These are phyloP conservation scores for Hylaeus volcanicus DNA, from an alignment of 1,140 invertebrate genomes.

Conservation along the genomic window DNA sequence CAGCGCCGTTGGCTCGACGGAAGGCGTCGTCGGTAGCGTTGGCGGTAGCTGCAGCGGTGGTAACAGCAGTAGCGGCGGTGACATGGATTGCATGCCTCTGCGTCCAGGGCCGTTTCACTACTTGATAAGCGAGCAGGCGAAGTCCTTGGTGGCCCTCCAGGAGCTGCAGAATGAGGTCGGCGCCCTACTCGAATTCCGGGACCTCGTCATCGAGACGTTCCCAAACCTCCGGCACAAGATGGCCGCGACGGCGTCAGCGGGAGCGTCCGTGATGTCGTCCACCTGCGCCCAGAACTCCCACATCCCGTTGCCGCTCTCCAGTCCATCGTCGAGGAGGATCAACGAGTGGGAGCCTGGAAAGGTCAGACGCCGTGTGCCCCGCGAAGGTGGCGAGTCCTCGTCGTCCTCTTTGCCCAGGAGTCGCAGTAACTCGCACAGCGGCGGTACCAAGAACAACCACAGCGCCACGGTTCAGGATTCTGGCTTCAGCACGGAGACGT, in stretches of 20 bases:
- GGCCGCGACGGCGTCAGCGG: slow-evolving; percentile 79
- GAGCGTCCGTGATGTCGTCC: slow-evolving; percentile 74
- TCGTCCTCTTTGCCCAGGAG: slow-evolving; percentile 83
- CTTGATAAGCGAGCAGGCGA: slow-evolving; percentile 90
- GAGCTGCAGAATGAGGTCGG: slow-evolving; percentile 95
- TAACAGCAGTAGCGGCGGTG: slow-evolving; percentile 80
- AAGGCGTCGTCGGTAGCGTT: slow-evolving; percentile 75
- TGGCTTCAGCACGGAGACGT: slow-evolving; percentile 91
- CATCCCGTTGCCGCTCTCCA: slow-evolving; percentile 73
- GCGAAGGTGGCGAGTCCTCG: slow-evolving; percentile 73
- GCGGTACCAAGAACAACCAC: slow-evolving; percentile 80
- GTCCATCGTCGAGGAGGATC: slow-evolving; percentile 73
- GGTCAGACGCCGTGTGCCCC: slow-evolving; percentile 84
- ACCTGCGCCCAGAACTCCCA: slow-evolving; percentile 67
- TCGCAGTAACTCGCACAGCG: slow-evolving; percentile 85
- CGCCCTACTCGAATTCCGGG: slow-evolving; percentile 92
- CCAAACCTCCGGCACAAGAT: slow-evolving; percentile 92
- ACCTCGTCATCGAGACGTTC: slow-evolving; percentile 94
- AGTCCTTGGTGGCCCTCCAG: slow-evolving; percentile 88
- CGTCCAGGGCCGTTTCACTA: slow-evolving; percentile 87
- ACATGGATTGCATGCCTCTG: slow-evolving; percentile 87
- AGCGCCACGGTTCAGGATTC: slow-evolving; percentile 89
- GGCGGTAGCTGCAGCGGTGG: slow-evolving; percentile 77
- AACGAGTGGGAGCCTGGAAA: slow-evolving; percentile 90
- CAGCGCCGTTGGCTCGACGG: slow-evolving; percentile 71